Evolutionary conservation across 2,797 vertebrate species (phyloP).

Genomic region (Scolopax bukidnonensis): DNA sequence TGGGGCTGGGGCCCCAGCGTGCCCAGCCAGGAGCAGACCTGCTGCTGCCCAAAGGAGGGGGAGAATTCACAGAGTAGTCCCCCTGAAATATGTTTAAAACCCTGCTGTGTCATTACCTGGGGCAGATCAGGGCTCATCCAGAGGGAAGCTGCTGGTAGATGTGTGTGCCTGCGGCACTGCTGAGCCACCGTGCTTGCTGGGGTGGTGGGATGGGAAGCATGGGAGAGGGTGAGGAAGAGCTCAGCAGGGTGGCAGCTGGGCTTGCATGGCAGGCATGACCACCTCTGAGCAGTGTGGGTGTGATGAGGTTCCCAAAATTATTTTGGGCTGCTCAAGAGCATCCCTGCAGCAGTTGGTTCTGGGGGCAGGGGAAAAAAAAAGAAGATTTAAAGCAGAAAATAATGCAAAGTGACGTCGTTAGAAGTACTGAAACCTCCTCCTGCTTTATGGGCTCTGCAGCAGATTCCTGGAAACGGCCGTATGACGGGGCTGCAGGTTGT

Average conservation of each 20-base stretch:
- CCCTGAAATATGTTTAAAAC: not conserved
- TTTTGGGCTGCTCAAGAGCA: not conserved
- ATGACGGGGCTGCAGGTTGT: not conserved
- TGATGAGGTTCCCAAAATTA: not conserved
- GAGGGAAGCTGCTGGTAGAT: not conserved
- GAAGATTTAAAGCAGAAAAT: not conserved
- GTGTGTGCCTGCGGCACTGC: not conserved
- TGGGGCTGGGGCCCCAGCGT: not conserved
- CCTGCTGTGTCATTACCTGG: fast-evolving
- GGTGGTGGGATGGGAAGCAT: not conserved
- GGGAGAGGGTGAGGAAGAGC: not conserved
- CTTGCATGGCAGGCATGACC: not conserved
- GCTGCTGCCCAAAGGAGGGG: not conserved
- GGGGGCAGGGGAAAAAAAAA: not conserved
- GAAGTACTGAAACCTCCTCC: not conserved
- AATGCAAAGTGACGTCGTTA: not conserved
- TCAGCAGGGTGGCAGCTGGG: not conserved
- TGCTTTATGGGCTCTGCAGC: not conserved
- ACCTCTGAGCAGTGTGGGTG: not conserved
- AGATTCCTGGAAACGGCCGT: not conserved
- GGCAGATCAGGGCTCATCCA: not conserved
- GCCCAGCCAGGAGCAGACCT: not conserved
- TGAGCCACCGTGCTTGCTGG: not conserved
- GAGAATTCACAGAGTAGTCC: not conserved
- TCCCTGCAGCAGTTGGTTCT: not conserved